Evolutionary conservation across 2,888 invertebrate species (phyloP).

Genomic region (Drosophila yooni): DNA sequence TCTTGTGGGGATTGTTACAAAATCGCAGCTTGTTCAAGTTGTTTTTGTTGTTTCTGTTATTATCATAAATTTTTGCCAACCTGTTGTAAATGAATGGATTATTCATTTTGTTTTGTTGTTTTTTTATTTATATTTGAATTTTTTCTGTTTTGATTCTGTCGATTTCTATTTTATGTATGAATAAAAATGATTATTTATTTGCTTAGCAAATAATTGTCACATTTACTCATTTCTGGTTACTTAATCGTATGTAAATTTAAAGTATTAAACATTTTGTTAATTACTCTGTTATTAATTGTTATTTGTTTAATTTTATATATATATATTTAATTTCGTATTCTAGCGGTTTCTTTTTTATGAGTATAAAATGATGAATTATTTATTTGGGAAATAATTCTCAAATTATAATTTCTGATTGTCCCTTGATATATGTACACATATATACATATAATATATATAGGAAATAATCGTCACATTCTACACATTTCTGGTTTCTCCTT

Average conservation of each 20-base stretch:
- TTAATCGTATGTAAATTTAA: background rate
- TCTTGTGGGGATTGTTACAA: conserved; percentile 29
- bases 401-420: background rate
- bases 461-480: background rate
- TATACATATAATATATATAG: too few relatives aligned
- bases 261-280: background rate
- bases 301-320: background rate
- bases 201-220: background rate
- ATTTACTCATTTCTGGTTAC: background rate
- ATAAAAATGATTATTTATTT: background rate
- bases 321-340: background rate
- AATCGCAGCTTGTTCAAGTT: conserved; percentile 10
- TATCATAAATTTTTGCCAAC: background rate
- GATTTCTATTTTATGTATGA: background rate
- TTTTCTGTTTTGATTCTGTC: background rate
- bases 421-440: background rate
- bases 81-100: background rate
- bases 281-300: background rate
- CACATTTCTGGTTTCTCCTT: background rate
- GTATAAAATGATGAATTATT: background rate
- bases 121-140: background rate
- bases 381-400: background rate
- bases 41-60: background rate
- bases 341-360: background rate
- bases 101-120: background rate